A percentile compares a stretch with the other conserved stretches of the same genome.
Evolutionary conservation across 2,113 vertebrate genomes (phyloP).

Genomic region (Amazona vittata): DNA sequence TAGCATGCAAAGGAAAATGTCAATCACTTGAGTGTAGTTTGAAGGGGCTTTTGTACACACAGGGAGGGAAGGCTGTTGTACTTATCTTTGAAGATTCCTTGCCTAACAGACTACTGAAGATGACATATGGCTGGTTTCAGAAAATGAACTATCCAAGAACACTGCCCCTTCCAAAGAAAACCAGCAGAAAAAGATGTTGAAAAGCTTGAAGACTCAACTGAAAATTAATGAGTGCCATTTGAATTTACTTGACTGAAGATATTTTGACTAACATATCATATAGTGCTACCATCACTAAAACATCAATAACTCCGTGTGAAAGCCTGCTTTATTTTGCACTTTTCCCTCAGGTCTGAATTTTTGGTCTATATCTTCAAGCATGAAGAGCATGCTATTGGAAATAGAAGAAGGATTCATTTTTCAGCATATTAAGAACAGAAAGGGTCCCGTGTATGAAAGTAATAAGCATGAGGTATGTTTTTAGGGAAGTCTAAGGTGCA

Average conservation of each 20-base stretch:
- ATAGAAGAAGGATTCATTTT: background rate
- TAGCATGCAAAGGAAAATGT: background rate
- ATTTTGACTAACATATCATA: background rate
- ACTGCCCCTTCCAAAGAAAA: background rate
- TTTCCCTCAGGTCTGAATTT: background rate
- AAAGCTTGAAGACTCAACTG: background rate
- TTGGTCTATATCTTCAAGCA: background rate
- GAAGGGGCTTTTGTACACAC: background rate
- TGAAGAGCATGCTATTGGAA: background rate
- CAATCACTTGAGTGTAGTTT: background rate
- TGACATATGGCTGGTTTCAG: background rate
- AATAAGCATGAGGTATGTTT: background rate
- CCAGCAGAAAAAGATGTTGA: background rate
- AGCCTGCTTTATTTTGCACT: background rate
- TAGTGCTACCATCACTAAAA: background rate
- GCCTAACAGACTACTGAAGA: background rate
- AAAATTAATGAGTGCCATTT: background rate
- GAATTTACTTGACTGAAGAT: background rate
- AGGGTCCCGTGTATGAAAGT: background rate
- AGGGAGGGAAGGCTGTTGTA: background rate
- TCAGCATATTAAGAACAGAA: background rate
- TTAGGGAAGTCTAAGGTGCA: background rate
- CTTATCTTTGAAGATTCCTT: background rate
- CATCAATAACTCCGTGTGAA: background rate
- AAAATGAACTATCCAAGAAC: background rate